Percentiles rank a stretch among this genome's conserved stretches.
Evolutionary conservation across 2,113 vertebrate genomes (phyloP).

Genomic region (Channa argus): DNA sequence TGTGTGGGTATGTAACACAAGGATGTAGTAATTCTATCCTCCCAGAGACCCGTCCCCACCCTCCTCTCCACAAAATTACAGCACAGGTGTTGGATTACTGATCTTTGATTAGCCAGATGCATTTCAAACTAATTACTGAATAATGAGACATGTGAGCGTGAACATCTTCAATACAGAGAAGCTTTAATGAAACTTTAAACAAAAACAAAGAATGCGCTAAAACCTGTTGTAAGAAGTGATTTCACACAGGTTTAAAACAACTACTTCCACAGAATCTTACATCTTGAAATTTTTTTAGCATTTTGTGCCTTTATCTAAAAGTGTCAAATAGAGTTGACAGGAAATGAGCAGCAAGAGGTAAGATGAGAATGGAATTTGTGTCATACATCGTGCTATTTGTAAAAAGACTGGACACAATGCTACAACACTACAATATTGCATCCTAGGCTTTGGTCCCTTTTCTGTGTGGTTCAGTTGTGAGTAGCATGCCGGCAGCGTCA

Average conservation of each 20-base stretch:
- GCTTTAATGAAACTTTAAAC: neutral
- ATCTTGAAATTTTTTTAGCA: neutral
- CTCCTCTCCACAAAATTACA: constrained; percentile 76
- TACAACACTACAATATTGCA: neutral
- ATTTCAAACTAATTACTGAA: constrained; percentile 80
- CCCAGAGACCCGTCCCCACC: constrained; percentile 62
- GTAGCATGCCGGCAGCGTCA: constrained; percentile 8
- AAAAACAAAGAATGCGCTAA: too few relatives aligned
- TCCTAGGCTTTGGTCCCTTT: neutral
- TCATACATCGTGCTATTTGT: neutral
- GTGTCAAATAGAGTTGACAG: neutral
- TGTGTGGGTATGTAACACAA: constrained; percentile 77
- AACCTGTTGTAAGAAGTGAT: neutral
- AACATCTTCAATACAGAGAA: neutral
- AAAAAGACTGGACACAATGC: neutral
- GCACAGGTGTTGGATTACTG: constrained; percentile 81
- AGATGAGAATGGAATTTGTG: neutral
- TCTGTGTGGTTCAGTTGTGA: constrained; percentile 11
- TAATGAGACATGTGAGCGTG: neutral
- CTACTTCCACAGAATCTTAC: neutral
- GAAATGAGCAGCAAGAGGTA: neutral
- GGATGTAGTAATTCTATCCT: constrained; percentile 75
- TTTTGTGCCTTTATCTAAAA: neutral
- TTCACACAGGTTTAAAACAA: neutral
- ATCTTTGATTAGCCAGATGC: constrained; percentile 84